Base-by-base conservation (phyloP, 1,140 invertebrate genomes). In the Aleiodes sp. region DNA sequence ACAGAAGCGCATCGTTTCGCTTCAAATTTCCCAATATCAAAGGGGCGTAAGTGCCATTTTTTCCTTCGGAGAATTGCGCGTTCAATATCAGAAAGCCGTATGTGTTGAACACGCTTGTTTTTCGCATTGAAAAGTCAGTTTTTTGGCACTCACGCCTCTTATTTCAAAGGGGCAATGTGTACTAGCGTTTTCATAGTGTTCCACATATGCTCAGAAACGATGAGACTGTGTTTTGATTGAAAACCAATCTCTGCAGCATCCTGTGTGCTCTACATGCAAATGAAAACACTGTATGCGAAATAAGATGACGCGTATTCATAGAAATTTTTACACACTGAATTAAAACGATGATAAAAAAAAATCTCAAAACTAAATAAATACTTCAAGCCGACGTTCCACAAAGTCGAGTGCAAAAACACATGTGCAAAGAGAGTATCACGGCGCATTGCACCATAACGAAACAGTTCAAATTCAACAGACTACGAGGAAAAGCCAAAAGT, bases 381-480 rank as follows among this genome's bases (percentile, higher is more conserved):
- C 56, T 52, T 31, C n/a, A 65, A 65, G 41, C 41, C 26, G 31
- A 65, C 9, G 14, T 41, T 41, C 24, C 12, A n/a, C n/a, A n/a
- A 56, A 1, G 28, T 65, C 26, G 16, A 65, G 63, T 65, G 63
- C 63, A 65, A 31, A 26, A 52, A 65, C 4, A 65, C 28, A 52
- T 65, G 63, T 65, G 63, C 43, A 56, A 62, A 63, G 4, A n/a
- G 24, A 43, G 35, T 43, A 63, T 41, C n/a, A 4, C 19, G 8
- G 39, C 41, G 26, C 63, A 52, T 56, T 28, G 26, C 31, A 31
- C 43, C 39, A 65, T 33, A n/a, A 29, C 16, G 63, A 10, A 65
- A 52, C n/a, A 52, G 26, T 26, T 39, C 28, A 64, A 43, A 64
- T 64, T 31, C 62, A 64, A 63, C 46, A 64, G 37, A 41, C 62